Conservation (phyloP, 2,888 invertebrate genomes). For the Melipona bicolor region DNA sequence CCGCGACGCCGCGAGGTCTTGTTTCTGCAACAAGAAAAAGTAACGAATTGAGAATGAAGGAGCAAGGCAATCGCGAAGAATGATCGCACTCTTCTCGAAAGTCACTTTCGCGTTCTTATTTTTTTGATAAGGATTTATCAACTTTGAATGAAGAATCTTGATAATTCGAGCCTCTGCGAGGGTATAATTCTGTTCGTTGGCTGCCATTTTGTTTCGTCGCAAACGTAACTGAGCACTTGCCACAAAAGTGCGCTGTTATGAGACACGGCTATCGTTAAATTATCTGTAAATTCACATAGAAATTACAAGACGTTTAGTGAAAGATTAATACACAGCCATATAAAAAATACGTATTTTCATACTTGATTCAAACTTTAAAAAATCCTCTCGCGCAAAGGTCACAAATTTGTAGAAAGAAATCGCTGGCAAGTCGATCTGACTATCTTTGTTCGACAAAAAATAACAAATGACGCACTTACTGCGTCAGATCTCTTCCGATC, state of each 20-base stretch:
- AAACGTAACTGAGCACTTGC: too few relatives aligned
- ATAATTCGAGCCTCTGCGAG: not conserved
- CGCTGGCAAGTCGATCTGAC: not conserved
- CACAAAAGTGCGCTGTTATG: too few relatives aligned
- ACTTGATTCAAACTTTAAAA: too few relatives aligned
- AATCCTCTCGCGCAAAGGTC: too few relatives aligned
- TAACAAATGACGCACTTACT: conserved; percentile 13
- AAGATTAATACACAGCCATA: too few relatives aligned
- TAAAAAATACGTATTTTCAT: too few relatives aligned
- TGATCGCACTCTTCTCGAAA: not conserved
- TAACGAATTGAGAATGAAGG: not conserved
- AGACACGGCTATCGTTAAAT: too few relatives aligned
- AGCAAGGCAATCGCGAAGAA: not conserved
- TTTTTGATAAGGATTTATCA: not conserved
- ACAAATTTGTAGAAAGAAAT: not conserved
- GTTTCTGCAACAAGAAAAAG: not conserved
- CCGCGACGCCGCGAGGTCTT: too few relatives aligned
- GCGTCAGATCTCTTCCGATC: not conserved
- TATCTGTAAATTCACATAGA: too few relatives aligned
- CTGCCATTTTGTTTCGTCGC: not conserved
- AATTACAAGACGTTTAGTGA: too few relatives aligned
- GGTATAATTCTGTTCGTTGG: not conserved
- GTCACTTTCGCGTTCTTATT: not conserved
- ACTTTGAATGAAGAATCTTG: not conserved
- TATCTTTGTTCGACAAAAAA: conserved; percentile 1